Evolutionary conservation across 2,113 vertebrate species (phyloP), one percentile per base, ranked within the genome.

Genomic region (Ophiodon elongatus): DNA sequence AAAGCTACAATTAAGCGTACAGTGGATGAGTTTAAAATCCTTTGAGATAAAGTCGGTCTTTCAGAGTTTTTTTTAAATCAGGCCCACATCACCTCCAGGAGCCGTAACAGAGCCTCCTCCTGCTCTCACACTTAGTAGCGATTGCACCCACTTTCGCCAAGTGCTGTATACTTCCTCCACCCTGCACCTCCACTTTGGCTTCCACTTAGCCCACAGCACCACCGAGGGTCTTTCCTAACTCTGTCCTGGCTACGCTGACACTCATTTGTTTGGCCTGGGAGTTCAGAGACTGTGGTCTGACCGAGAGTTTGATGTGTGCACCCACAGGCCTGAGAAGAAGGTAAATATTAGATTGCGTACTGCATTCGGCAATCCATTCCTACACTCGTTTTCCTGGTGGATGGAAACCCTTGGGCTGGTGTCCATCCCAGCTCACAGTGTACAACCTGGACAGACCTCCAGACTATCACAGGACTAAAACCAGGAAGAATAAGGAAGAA

Each of bases 141-240:
- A 63, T 43, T 11, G 62, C 27, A 72, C 45, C 54, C 39, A 73
- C 77, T 35, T 52, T 13, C 37, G 57, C 45, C 62, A 43, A 59
- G n/a, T 60, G 21, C 43, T 56, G 52, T 21, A 31, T n/a, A 29
- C 57, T 54, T 57, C 63, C 63, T 82, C 56, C 70, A 57, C 27
- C 65, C 33, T 37, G 60, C 47, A 29, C 64, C 80, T 41, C 57
- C 50, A 29, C 70, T 43, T 25, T 73, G 43, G 56, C 45, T 59
- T 56, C 63, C 69, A 65, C 8, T 73, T 64, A n/a, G 54, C 67
- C 67, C 63, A 10, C 50, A 77, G 81, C 66, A 52, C 71, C 43
- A n/a, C 66, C 80, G 68, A 73, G 1, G 31, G 69, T 77, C 63
- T 43, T 69, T 77, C 54, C 57, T 78, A 70, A 77, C 39, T 35